phyloP scores from a whole-genome alignment of 2,113 vertebrate species.

The Mungos mungo region DNA sequence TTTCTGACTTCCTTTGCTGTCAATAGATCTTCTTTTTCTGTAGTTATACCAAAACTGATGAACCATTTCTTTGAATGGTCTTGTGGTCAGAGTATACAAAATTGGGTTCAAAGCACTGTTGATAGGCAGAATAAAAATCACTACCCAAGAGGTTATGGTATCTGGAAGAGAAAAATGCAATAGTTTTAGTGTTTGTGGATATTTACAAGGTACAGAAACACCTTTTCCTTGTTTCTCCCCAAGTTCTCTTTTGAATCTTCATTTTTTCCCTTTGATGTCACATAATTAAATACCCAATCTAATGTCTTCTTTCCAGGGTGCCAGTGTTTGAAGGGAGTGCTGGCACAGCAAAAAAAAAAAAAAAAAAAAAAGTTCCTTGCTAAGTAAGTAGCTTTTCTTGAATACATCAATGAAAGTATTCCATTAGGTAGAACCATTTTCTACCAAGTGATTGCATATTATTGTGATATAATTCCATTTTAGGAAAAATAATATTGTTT shows the following conservation, averaged over 20 bases:
- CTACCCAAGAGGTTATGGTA: conserved; percentile 97
- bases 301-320: background rate
- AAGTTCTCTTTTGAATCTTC: background rate
- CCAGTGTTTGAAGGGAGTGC: background rate
- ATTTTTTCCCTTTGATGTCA: background rate
- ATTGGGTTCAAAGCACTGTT: conserved; percentile 98
- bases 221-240: background rate
- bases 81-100: conserved; percentile 96
- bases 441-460: background rate
- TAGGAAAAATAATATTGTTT: background rate
- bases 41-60: conserved; percentile 95
- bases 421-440: background rate
- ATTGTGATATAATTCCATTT: conserved; percentile 7
- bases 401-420: background rate
- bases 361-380: background rate
- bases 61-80: conserved; percentile 98
- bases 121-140: conserved; percentile 98
- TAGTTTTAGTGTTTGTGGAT: background rate
- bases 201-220: background rate
- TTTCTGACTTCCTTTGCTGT: conserved; percentile 84
- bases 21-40: conserved; percentile 87
- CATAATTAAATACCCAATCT: conserved; percentile 31
- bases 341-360: background rate
- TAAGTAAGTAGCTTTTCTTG: background rate
- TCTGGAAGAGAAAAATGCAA: conserved; percentile 84